Evolutionary conservation across 2,797 vertebrate species (phyloP).

Genomic region (Lepidocolaptes lacrymiger): DNA sequence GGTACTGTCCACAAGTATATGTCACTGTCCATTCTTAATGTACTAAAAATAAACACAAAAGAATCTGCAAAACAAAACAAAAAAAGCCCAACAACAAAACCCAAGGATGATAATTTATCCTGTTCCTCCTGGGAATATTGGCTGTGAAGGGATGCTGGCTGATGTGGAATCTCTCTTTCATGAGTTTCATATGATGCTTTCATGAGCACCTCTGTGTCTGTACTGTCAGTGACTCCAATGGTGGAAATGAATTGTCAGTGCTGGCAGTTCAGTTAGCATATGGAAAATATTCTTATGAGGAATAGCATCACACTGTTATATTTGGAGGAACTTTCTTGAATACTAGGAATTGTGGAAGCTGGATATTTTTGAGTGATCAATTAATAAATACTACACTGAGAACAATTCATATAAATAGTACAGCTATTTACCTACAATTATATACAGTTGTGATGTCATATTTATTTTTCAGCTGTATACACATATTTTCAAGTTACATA

Average conservation of each 20-base stretch:
- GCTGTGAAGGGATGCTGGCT: background rate
- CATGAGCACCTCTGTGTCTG: background rate
- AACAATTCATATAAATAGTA: background rate
- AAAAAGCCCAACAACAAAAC: background rate
- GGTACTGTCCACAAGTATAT: background rate
- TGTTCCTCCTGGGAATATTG: background rate
- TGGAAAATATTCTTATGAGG: background rate
- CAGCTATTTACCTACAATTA: background rate
- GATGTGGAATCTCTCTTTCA: background rate
- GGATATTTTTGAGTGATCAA: background rate
- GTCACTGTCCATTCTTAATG: background rate
- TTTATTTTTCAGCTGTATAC: background rate
- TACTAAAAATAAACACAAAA: background rate
- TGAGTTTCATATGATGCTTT: fast-evolving
- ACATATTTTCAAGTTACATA: background rate
- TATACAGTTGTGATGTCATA: background rate
- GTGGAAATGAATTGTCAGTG: background rate
- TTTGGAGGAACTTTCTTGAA: background rate
- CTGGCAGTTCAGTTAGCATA: background rate
- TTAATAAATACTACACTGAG: background rate
- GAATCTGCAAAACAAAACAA: background rate
- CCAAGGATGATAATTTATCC: fast-evolving
- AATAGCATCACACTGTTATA: background rate
- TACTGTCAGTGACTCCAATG: too few relatives aligned
- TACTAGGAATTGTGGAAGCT: background rate